Conservation (phyloP, 2,797 vertebrate species). For the Phataginus tetradactyla region DNA sequence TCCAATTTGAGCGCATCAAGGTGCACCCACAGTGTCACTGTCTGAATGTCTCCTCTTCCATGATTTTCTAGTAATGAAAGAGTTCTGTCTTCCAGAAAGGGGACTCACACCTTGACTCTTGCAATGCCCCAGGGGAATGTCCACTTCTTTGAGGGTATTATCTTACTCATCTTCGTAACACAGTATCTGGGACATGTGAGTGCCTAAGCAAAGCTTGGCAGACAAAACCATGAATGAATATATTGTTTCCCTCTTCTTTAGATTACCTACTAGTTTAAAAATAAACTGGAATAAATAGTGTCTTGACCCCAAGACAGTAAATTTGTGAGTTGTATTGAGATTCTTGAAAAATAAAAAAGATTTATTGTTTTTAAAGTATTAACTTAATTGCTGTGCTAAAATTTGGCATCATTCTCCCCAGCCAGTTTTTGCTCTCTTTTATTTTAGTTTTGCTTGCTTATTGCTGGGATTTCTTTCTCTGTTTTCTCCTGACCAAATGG, state of each 20-base stretch:
- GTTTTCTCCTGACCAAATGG: background rate
- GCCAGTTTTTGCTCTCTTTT: background rate
- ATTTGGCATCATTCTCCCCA: background rate
- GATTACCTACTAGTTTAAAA: background rate
- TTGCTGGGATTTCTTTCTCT: background rate
- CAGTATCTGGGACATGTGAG: background rate
- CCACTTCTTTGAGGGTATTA: background rate
- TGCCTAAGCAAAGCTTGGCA: background rate
- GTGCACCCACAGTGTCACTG: too few species aligned
- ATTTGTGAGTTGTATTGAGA: background rate
- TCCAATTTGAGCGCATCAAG: background rate
- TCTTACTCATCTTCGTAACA: background rate
- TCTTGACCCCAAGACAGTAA: background rate
- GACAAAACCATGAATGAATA: background rate
- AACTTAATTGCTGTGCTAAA: background rate
- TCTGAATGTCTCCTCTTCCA: background rate
- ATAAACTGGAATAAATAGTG: background rate
- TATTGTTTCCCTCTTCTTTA: constrained; percentile 2
- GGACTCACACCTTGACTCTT: background rate
- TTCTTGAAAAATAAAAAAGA: background rate
- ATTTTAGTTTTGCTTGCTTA: background rate
- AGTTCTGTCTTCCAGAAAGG: background rate
- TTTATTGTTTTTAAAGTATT: background rate
- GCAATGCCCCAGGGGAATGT: background rate
- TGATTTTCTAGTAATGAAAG: background rate